phyloP scores from a whole-genome alignment of 2,888 invertebrate species.

The Drosophila longiperda region DNA sequence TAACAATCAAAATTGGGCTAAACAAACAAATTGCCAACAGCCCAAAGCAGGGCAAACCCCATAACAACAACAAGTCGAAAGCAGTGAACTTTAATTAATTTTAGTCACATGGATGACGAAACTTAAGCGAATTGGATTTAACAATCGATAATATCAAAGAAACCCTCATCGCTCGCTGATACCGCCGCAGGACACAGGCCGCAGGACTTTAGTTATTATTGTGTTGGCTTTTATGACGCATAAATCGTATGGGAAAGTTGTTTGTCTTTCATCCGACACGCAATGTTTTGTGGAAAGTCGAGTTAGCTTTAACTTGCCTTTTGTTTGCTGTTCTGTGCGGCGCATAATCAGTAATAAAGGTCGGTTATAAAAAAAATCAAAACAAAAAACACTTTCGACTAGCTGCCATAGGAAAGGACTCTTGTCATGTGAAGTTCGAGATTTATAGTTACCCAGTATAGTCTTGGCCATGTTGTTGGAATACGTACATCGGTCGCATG shows the following conservation, averaged over 20 bases:
- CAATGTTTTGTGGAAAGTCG: constrained; percentile 19
- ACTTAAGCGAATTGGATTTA: constrained; percentile 44
- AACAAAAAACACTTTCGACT: neutral
- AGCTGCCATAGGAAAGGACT: neutral
- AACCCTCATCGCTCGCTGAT: constrained; percentile 3
- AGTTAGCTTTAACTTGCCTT: constrained; percentile 7
- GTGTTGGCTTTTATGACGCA: constrained; percentile 43
- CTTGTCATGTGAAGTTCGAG: neutral
- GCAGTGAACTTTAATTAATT: constrained; percentile 69
- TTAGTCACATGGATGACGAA: constrained; percentile 30
- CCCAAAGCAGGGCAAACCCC: neutral
- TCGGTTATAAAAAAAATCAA: constrained; percentile 12
- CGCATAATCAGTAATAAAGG: constrained; percentile 24
- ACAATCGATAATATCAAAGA: constrained; percentile 68
- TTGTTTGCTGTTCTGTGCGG: constrained; percentile 17
- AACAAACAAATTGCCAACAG: constrained; percentile 19
- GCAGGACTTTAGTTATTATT: constrained; percentile 1
- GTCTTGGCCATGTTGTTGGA: neutral
- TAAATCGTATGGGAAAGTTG: constrained; percentile 38
- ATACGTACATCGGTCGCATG: constrained; percentile 4
- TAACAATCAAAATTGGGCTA: neutral
- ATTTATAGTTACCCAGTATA: constrained; percentile 25
- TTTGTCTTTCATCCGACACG: constrained; percentile 33
- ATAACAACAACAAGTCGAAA: constrained; percentile 9
- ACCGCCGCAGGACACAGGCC: neutral